phyloP scores from a whole-genome alignment of 1,140 invertebrate species.

The Gyrodactylus salaris region DNA sequence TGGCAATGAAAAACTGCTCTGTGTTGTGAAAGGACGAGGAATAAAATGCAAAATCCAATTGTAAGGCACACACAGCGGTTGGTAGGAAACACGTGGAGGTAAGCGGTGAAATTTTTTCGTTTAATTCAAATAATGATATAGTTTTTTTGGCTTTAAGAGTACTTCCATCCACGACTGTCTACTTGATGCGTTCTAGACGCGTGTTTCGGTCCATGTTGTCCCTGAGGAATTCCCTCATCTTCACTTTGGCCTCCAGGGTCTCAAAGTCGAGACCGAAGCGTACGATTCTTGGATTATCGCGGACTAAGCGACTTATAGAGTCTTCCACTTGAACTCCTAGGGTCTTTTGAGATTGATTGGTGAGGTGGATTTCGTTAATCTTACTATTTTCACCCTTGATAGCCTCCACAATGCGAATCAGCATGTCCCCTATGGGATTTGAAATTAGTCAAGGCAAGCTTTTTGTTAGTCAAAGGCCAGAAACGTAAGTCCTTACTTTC shows the following conservation, averaged over 20 bases:
- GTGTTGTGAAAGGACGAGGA: no score
- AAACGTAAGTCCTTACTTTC: background rate
- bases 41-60: no score
- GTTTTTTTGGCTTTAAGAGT: no score
- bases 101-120: no score
- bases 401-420: background rate
- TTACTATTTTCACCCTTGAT: background rate
- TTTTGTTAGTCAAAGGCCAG: background rate
- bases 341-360: conserved; percentile 23
- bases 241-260: conserved; percentile 66
- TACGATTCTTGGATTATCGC: conserved; percentile 57
- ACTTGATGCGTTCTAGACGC: background rate
- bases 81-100: no score
- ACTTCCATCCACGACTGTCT: no score
- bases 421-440: background rate
- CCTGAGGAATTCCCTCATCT: conserved; percentile 59
- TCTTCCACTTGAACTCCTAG: conserved; percentile 88
- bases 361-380: background rate
- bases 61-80: no score
- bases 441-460: background rate
- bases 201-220: conserved; percentile 46
- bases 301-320: conserved; percentile 64
- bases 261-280: conserved; percentile 67
- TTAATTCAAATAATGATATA: no score
- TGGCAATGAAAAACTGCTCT: no score